Base-by-base conservation (phyloP, 2,888 invertebrate genomes). In the Caenorhabditis imperialis region DNA sequence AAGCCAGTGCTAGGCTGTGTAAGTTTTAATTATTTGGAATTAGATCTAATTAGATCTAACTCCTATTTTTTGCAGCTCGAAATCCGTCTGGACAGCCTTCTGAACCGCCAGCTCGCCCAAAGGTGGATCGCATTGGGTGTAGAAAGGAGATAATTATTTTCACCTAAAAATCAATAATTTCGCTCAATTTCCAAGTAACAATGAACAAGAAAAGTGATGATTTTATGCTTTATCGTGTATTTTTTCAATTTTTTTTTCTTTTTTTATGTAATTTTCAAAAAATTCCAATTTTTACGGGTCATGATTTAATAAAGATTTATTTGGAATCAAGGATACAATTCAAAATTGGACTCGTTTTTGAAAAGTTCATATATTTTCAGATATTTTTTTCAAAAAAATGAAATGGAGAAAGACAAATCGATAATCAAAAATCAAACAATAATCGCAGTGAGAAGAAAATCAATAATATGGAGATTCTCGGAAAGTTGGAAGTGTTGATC, bases 1-100 rank as follows among this genome's bases (percentile, higher is more conserved):
- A 71, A 81, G 35, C 86, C 87, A 4, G 75, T 83, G 0, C 61
- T 88, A 5, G 88, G 88, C 74, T 40, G 60, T 57, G 86, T 87
- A 37, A 71, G 79, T 67, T 40, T 61, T 45, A 6, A 40, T 23
- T 18, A n/a, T n/a, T n/a, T n/a, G n/a, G n/a, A n/a, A n/a, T n/a
- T n/a, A n/a, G n/a, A n/a, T n/a, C n/a, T n/a, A n/a, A n/a, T n/a
- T n/a, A n/a, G n/a, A n/a, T n/a, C n/a, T n/a, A n/a, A n/a, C n/a
- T n/a, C n/a, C n/a, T n/a, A n/a, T n/a, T n/a, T n/a, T n/a, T n/a
- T 82, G 58, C 67, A 84, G 84, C 57, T 82, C 14, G 82, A 83
- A 61, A 79, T 85, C 54, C 80, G 81, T 1, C 62, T 85, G n/a
- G 79, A 81, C 47, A 70, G 53, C 35, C 63, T 75, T 35, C 45